Conservation (phyloP, 2,797 vertebrate genomes). For the Lepilemur ruficaudatus region DNA sequence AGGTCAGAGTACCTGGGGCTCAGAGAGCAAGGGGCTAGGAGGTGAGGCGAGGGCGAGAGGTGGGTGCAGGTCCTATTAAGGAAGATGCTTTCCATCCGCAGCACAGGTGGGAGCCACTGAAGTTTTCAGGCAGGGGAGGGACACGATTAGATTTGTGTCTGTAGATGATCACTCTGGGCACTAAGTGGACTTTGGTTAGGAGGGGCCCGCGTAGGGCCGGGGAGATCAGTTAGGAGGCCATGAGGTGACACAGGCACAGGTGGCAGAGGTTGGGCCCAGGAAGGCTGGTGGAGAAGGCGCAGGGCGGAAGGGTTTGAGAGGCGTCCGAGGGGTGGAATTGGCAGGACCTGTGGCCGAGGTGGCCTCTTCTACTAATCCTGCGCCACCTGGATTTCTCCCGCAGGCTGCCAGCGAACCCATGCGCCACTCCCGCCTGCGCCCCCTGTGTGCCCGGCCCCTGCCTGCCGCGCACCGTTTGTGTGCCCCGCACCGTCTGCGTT, state of each 20-base stretch:
- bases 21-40: neutral
- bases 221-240: neutral
- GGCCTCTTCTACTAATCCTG: neutral
- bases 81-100: neutral
- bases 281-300: neutral
- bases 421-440: constrained; percentile 6
- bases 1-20: neutral
- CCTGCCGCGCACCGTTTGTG: neutral
- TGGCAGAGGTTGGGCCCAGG: neutral
- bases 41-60: neutral
- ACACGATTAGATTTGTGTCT: neutral
- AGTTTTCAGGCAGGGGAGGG: neutral
- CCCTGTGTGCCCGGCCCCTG: neutral
- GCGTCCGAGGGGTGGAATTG: neutral
- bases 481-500: constrained; percentile 5
- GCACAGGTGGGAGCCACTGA: neutral
- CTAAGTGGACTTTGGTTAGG: neutral
- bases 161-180: neutral
- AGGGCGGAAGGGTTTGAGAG: neutral
- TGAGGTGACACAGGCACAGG: neutral
- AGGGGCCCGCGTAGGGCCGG: too few relatives aligned
- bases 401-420: constrained; percentile 67
- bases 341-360: accelerated
- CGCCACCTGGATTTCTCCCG: neutral
- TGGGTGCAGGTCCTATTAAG: neutral